These are phyloP conservation scores for Lampris incognitus DNA, from an alignment of 2,113 vertebrate species.

Conservation along the genomic window DNA sequence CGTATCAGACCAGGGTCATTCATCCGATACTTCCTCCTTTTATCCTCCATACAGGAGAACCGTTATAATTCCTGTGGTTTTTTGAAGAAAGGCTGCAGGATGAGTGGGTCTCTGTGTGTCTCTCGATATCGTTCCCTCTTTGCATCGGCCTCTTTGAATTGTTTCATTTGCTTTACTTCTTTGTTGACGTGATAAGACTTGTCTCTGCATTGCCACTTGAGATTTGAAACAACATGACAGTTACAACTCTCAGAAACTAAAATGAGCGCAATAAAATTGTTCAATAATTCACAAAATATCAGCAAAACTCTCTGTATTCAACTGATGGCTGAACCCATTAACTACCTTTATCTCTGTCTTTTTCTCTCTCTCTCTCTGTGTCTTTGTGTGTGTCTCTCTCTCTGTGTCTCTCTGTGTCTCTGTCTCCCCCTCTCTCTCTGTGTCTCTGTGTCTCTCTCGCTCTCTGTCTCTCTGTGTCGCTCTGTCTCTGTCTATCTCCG, in stretches of 20 bases:
- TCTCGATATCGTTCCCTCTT: constrained; percentile 5
- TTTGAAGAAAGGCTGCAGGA: constrained; percentile 45
- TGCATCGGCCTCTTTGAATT: constrained; percentile 42
- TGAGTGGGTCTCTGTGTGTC: constrained; percentile 14
- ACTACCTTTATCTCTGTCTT: neutral
- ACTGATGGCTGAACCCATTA: too few species aligned
- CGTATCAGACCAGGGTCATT: constrained; percentile 28
- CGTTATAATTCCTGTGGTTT: constrained; percentile 47
- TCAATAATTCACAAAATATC: too few species aligned
- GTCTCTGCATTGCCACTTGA: too few species aligned
- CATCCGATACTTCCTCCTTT: constrained; percentile 22
- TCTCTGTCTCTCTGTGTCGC: too few species aligned
- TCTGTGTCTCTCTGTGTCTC: too few species aligned
- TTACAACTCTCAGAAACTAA: neutral
- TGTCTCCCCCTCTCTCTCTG: too few species aligned
- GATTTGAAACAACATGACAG: neutral
- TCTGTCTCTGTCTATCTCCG: too few species aligned
- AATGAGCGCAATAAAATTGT: too few species aligned
- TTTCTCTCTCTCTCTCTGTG: neutral
- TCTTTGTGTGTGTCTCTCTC: neutral
- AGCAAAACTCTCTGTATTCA: too few species aligned
- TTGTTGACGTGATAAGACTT: constrained; percentile 47
- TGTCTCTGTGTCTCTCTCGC: too few species aligned
- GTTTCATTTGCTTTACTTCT: constrained; percentile 19
- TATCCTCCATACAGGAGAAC: constrained; percentile 48